Conservation (phyloP, 2,797 vertebrate genomes). For the Myoxocephalus aenaeus region DNA sequence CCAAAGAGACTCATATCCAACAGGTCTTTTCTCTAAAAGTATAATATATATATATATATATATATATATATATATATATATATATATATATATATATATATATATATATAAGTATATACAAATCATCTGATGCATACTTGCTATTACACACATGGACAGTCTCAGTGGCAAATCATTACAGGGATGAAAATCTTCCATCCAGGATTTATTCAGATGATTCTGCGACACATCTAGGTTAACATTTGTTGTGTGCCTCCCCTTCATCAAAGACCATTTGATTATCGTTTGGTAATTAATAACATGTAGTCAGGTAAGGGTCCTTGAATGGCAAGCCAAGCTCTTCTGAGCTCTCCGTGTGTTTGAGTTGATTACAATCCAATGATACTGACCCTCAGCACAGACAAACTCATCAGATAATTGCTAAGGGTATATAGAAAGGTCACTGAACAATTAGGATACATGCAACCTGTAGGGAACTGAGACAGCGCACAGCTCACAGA, state of each 20-base stretch:
- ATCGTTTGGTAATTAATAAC: conserved; percentile 73
- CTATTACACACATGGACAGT: conserved; percentile 10
- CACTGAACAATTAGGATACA: conserved; percentile 77
- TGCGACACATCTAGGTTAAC: conserved; percentile 9
- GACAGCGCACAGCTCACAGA: conserved; percentile 32
- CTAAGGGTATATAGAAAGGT: conserved; percentile 75
- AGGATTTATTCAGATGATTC: conserved; percentile 31
- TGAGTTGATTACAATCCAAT: conserved; percentile 74
- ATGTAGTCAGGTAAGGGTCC: conserved; percentile 59
- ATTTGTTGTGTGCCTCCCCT: conserved; percentile 41
- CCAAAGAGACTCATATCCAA: conserved; percentile 80
- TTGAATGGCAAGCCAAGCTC: conserved; percentile 48
- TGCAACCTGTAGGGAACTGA: conserved; percentile 57
- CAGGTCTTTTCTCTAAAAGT: background rate
- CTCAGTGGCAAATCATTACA: conserved; percentile 42
- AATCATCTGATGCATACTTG: background rate
- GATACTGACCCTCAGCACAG: conserved; percentile 70
- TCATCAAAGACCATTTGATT: conserved; percentile 68
- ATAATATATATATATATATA: no score
- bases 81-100: no score
- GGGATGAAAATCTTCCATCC: conserved; percentile 15
- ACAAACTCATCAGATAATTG: conserved; percentile 84
- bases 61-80: no score
- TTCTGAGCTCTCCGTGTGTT: conserved; percentile 69
- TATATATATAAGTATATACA: no score